Percentiles rank a stretch among this genome's conserved stretches.
These are phyloP conservation scores for Xestobium rufovillosum DNA, from an alignment of 2,888 invertebrate genomes.

Conservation along the genomic window DNA sequence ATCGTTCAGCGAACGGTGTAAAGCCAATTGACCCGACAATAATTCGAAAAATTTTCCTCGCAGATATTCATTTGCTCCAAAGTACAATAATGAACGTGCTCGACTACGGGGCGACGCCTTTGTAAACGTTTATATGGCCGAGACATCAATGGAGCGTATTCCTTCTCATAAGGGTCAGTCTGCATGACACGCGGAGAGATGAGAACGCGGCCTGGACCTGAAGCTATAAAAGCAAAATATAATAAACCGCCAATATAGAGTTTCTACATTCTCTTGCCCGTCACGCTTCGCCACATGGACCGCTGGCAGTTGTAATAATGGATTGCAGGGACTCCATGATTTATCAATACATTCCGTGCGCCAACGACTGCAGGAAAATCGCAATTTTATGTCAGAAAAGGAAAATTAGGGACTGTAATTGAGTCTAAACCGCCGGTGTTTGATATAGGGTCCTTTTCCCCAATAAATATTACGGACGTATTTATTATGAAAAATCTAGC, in stretches of 20 bases:
- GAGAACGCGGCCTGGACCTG: slow-evolving; percentile 21
- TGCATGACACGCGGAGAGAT: slow-evolving; percentile 21
- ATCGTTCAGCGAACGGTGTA: no score
- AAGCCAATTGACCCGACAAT: no score
- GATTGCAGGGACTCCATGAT: slow-evolving; percentile 25
- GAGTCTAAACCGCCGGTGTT: no score
- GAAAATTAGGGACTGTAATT: slow-evolving; percentile 20
- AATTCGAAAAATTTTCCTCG: no score
- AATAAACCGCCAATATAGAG: slow-evolving; percentile 28
- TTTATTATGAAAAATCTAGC: no score
- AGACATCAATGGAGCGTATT: slow-evolving; percentile 18
- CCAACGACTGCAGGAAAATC: slow-evolving; percentile 13
- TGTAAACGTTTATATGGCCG: slow-evolving; percentile 20
- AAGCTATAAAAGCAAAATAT: slow-evolving; percentile 29
- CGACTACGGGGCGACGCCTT: slow-evolving; percentile 18
- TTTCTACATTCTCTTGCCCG: slow-evolving; percentile 28
- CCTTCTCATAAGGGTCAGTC: no score
- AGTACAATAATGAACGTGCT: slow-evolving; percentile 16
- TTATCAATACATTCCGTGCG: slow-evolving; percentile 26
- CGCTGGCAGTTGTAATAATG: slow-evolving; percentile 28
- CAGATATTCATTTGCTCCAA: no score
- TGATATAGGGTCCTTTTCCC: no score
- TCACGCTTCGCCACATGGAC: slow-evolving; percentile 26
- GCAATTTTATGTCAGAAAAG: slow-evolving; percentile 15
- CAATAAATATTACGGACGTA: no score